These are phyloP conservation scores for Cheumatopsyche charites DNA, from an alignment of 1,140 invertebrate species.

Conservation along the genomic window DNA sequence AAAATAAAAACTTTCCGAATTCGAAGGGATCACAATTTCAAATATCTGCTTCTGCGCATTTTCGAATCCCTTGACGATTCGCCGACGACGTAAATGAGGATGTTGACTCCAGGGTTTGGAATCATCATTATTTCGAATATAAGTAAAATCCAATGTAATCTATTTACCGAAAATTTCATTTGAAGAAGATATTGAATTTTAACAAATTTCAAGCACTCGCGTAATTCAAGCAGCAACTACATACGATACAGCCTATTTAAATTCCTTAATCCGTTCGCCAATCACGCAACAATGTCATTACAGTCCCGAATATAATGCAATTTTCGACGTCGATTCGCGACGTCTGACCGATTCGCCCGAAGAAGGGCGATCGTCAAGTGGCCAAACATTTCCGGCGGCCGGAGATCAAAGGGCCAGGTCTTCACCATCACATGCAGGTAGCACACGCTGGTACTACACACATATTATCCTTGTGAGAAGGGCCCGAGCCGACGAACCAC, in stretches of 20 bases:
- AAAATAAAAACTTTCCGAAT: slow-evolving; percentile 10
- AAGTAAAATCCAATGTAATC: too few species aligned
- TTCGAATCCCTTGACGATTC: slow-evolving; percentile 20
- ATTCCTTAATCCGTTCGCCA: too few species aligned
- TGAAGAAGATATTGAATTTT: too few species aligned
- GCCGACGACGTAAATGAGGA: slow-evolving; percentile 32
- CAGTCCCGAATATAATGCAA: not conserved
- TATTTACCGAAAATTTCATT: too few species aligned
- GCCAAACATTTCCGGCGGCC: slow-evolving; percentile 31
- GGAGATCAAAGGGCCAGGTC: slow-evolving; percentile 24
- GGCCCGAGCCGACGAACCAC: not conserved
- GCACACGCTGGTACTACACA: not conserved
- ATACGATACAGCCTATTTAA: too few species aligned
- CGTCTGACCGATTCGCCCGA: not conserved
- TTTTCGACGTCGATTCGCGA: slow-evolving; percentile 5
- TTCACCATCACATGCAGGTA: not conserved
- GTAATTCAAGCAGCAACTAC: too few species aligned
- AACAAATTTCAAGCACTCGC: too few species aligned
- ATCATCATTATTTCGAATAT: too few species aligned
- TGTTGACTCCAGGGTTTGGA: slow-evolving; percentile 24
- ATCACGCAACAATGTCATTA: not conserved
- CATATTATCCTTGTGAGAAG: too few species aligned
- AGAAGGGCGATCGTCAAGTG: slow-evolving; percentile 19
- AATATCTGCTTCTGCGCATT: slow-evolving; percentile 21
- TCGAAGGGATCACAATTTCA: slow-evolving; percentile 23